Conservation (phyloP, 2,113 vertebrate species). For the Atractosteus spatula region DNA sequence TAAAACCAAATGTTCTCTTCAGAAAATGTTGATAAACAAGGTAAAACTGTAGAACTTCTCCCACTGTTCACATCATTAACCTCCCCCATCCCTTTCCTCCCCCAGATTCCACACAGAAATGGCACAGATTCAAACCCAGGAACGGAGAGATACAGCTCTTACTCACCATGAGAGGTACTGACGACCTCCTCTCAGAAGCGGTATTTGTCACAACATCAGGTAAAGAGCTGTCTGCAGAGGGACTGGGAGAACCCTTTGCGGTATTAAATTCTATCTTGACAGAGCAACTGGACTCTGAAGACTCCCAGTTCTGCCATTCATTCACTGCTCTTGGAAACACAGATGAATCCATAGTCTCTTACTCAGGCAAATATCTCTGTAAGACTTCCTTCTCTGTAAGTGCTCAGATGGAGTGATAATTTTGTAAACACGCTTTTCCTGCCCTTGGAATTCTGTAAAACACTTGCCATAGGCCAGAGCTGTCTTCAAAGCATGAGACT, state of each 20-base stretch:
- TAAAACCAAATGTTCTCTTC: too few relatives aligned
- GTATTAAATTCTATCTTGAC: constrained; percentile 6
- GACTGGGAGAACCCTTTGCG: background rate
- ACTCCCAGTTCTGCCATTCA: constrained; percentile 6
- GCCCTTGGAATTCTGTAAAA: constrained; percentile 33
- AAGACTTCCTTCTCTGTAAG: constrained; percentile 37
- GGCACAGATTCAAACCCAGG: too few relatives aligned
- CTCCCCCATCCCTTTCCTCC: too few relatives aligned
- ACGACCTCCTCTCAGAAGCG: constrained; percentile 7
- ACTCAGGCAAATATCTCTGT: constrained; percentile 29
- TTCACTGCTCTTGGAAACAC: constrained; percentile 25
- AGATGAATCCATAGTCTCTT: constrained; percentile 14
- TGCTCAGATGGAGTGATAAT: constrained; percentile 25
- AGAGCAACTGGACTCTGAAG: background rate
- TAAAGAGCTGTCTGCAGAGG: constrained; percentile 24
- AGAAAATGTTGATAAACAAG: too few relatives aligned
- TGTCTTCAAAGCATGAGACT: constrained; percentile 1
- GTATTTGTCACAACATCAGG: constrained; percentile 33
- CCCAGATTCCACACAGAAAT: too few relatives aligned
- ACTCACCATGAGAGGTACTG: constrained; percentile 44
- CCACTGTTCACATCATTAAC: too few relatives aligned
- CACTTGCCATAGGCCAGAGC: background rate
- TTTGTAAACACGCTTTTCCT: constrained; percentile 57
- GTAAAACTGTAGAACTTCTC: too few relatives aligned
- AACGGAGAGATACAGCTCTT: background rate